Percentiles rank a stretch among this genome's conserved stretches.
Evolutionary conservation across 2,113 vertebrate genomes (phyloP).

Genomic region (Jaculus jaculus): DNA sequence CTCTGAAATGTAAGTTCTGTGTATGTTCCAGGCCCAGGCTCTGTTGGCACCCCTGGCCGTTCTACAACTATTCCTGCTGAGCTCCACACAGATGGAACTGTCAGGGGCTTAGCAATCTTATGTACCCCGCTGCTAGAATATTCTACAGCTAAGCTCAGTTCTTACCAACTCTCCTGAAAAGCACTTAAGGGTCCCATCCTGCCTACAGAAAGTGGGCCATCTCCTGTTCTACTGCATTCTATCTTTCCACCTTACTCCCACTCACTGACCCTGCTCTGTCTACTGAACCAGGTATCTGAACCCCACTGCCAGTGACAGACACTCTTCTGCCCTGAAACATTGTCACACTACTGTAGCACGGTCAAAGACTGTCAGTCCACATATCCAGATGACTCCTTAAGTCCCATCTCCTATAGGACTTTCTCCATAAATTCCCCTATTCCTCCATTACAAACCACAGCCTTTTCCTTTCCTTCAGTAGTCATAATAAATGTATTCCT

Average conservation of each 20-base stretch:
- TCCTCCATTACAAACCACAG: not conserved
- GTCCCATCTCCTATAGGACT: not conserved
- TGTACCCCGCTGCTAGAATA: not conserved
- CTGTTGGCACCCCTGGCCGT: not conserved
- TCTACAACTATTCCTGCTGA: not conserved
- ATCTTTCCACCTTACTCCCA: not conserved
- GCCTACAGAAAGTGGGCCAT: not conserved
- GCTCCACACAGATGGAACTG: not conserved
- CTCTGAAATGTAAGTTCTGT: no score
- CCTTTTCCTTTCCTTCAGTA: not conserved
- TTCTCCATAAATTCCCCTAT: not conserved
- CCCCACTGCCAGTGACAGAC: rapidly evolving
- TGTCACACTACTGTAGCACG: rapidly evolving
- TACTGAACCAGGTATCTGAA: not conserved
- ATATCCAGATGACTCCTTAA: not conserved
- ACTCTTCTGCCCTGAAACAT: not conserved
- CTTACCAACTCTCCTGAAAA: not conserved
- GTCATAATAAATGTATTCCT: not conserved
- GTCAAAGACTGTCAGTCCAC: not conserved
- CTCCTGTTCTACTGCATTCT: rapidly evolving
- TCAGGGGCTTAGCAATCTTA: not conserved
- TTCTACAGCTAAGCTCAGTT: not conserved
- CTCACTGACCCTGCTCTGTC: no score
- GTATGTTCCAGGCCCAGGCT: rapidly evolving
- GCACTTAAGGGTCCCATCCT: not conserved